Evolutionary conservation across 1,140 invertebrate species (phyloP), one percentile per base, ranked within the genome.

Genomic region (Ectropis grisescens): DNA sequence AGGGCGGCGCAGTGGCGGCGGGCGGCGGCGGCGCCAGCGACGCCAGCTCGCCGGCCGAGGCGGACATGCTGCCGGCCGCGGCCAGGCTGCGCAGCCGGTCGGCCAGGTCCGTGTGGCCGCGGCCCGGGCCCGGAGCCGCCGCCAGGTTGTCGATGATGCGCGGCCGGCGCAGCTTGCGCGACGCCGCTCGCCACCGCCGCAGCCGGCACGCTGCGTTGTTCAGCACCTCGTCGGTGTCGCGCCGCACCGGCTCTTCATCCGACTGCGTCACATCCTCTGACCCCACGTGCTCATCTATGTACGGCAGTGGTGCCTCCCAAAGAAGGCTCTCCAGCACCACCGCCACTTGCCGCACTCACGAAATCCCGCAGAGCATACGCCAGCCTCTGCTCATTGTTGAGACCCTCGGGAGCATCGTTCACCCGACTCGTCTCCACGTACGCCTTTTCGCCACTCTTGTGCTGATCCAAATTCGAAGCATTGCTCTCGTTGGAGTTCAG

Each of bases 51-150:
- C 85, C 36, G 52, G 72, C 64, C 11, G 72, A 75, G 1, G 61
- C 84, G 0, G 85, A 85, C 41, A 86, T 56, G 33, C 78, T 84
- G 11, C 74, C 79, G 11, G 82, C 83, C 11, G 82, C 80, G 10
- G 83, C 85, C 27, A 85, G 64, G 2, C 81, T 84, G 11, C 85
- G 81, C 5, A 86, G 42, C 2, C 80, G 62, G 11, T 80, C 74
- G 5, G 62, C 69, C 38, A 70, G 49, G 43, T 74, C 76, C 13
- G 75, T 78, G 32, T 72, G 72, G 1, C 78, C 72, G 11, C 54
- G 43, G 9, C 33, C 44, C 27, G 58, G 56, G 11, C 60, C 52
- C 19, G 60, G 47, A 16, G 45, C 58, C 9, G 70, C 68, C 23
- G 71, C 74, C 29, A 84, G 57, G 44, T 76, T 79, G 33, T 83